Evolutionary conservation across 35 echinoderm and acorn worm species (phyloP), one percentile per base, ranked within the genome.

Genomic region (Anneissia japonica): DNA sequence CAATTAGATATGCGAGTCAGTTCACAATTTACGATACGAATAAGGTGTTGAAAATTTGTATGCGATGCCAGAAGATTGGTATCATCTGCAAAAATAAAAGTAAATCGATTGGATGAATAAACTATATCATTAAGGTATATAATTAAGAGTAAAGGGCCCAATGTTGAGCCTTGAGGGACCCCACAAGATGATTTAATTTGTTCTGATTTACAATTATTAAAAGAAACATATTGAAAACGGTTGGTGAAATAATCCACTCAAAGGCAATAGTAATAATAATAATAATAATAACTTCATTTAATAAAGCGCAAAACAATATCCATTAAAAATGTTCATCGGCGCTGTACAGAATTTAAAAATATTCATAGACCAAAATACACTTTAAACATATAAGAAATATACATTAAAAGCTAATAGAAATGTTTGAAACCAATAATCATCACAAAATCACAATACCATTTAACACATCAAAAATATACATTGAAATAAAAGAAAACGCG

Each of bases 101-200:
- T 30, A n/a, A 81, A 81, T 4, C 23, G 17, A 40, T 39, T 39
- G 40, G 16, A 39, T 39, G 79, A 39, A 39, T 11, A 81, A 13
- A 30, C 1, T 78, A 87, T 81, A 56, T 92, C 90, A 56, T 87
- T 89, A 7, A 83, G 75, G 28, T 43, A 91, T 38, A 81, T 16
- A 39, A 81, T 74, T 4, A 75, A 87, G 26, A 85, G 40, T 5
- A 87, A 32, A 31, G 64, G 84, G 13, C 77, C 77, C 14, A 88
- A 43, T 9, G 82, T 81, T 28, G 86, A 88, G n/a, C 87, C 87
- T 43, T 89, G 87, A 33, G 45, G 87, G 29, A 89, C 87, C 35
- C 87, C 87, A 82, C 87, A 82, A 28, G 19, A 55, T 26, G 74
- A 29, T 32, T 32, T 31, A 32, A 14, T 26, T 74, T 14, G 45